Evolutionary conservation across 1,140 invertebrate genomes (phyloP).

Genomic region (Listronotus bonariensis): DNA sequence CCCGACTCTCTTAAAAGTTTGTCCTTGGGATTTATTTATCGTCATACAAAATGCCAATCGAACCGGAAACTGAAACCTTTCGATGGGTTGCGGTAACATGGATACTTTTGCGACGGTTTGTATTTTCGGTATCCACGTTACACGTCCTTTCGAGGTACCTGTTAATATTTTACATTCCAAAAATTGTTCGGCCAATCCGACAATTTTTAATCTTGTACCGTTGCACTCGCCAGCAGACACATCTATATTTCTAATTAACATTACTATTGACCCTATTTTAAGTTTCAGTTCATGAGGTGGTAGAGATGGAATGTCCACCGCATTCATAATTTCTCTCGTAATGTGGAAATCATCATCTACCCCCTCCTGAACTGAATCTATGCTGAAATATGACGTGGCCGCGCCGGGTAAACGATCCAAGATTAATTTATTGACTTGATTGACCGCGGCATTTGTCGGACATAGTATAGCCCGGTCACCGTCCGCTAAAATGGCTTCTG

Average conservation of each 20-base stretch:
- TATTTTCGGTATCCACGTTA: too few relatives aligned
- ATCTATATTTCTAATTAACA: constrained; percentile 3
- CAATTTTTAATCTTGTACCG: constrained; percentile 6
- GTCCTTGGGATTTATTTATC: too few relatives aligned
- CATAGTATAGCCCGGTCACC: background rate
- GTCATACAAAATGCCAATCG: too few relatives aligned
- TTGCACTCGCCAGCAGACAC: background rate
- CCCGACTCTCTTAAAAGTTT: too few relatives aligned
- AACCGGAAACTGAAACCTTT: too few relatives aligned
- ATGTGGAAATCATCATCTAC: background rate
- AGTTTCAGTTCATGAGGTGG: background rate
- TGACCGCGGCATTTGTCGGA: background rate
- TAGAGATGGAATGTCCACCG: background rate
- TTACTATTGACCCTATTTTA: background rate
- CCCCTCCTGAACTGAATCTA: background rate
- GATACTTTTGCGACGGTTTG: too few relatives aligned
- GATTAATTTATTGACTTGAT: background rate
- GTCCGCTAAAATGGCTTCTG: too few relatives aligned
- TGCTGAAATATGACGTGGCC: background rate
- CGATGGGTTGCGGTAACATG: too few relatives aligned
- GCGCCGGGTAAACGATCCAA: background rate
- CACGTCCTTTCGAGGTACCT: background rate
- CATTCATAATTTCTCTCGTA: background rate
- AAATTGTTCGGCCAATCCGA: background rate
- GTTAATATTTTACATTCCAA: background rate